phyloP scores from a whole-genome alignment of 2,888 invertebrate species.

The Orthonevra nobilis region DNA sequence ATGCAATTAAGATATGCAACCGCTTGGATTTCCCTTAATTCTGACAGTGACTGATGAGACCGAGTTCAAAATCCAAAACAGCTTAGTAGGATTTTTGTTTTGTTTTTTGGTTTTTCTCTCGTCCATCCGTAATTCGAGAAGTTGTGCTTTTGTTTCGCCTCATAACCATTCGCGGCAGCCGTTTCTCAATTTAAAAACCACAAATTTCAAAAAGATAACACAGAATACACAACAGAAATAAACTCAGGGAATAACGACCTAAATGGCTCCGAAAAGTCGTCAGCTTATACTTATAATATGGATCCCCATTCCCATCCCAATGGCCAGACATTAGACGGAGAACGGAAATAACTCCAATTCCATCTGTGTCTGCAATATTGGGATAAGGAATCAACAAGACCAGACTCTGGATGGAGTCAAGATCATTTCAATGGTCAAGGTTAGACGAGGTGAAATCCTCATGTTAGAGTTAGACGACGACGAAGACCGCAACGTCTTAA shows the following conservation, averaged over 20 bases:
- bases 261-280: constrained; percentile 63
- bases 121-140: constrained; percentile 14
- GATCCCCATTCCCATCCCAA: too few species aligned
- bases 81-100: background rate
- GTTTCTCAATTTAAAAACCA: constrained; percentile 40
- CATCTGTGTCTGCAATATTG: background rate
- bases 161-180: background rate
- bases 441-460: constrained; percentile 27
- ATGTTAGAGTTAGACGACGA: too few species aligned
- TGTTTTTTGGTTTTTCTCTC: too few species aligned
- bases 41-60: constrained; percentile 35
- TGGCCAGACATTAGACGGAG: constrained; percentile 28
- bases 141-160: background rate
- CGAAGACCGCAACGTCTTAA: constrained; percentile 13
- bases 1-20: background rate
- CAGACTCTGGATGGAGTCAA: background rate
- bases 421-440: constrained; percentile 54
- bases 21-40: background rate
- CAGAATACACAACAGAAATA: background rate
- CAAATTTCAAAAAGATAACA: constrained; percentile 27
- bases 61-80: constrained; percentile 6
- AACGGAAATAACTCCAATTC: constrained; percentile 63
- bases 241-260: constrained; percentile 24
- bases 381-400: background rate
- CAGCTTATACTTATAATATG: constrained; percentile 26